Conservation (phyloP, 1,140 invertebrate species). For the Pseudomyrmex pallidus region DNA sequence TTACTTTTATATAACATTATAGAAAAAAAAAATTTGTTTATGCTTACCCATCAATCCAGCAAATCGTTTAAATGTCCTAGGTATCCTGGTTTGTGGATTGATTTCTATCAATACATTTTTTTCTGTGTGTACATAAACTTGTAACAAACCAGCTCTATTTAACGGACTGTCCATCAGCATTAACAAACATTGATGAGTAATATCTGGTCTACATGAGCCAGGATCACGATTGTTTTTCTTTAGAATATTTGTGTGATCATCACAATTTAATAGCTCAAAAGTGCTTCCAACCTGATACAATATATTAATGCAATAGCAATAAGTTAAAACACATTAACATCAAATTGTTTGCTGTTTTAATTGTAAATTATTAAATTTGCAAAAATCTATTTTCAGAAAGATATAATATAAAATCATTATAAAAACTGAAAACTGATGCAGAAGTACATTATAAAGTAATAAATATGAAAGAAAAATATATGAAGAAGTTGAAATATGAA, state of each 20-base stretch:
- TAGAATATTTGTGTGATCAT: slow-evolving; percentile 94
- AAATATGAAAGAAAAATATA: no score
- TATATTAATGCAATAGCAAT: no score
- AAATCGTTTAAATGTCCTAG: slow-evolving; percentile 99
- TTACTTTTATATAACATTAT: no score
- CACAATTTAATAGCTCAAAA: slow-evolving; percentile 97
- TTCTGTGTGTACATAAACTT: slow-evolving; percentile 98
- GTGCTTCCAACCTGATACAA: slow-evolving; percentile 90
- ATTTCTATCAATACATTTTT: slow-evolving; percentile 99
- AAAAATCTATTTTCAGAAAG: not conserved
- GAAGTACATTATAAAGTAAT: no score
- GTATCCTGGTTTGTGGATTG: slow-evolving; percentile 99
- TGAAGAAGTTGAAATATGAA: no score
- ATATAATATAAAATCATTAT: no score
- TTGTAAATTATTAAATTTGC: not conserved
- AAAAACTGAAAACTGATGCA: no score
- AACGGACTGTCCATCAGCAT: slow-evolving; percentile 99
- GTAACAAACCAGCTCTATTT: slow-evolving; percentile 94
- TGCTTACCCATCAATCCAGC: slow-evolving; percentile 97
- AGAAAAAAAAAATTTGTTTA: not conserved
- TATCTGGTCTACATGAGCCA: slow-evolving; percentile 95
- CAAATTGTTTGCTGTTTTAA: not conserved
- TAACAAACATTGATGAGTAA: slow-evolving; percentile 96
- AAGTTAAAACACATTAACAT: no score
- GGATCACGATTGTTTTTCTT: slow-evolving; percentile 94